phyloP scores from a whole-genome alignment of 2,113 vertebrate species.

The Cheirogaleus medius region DNA sequence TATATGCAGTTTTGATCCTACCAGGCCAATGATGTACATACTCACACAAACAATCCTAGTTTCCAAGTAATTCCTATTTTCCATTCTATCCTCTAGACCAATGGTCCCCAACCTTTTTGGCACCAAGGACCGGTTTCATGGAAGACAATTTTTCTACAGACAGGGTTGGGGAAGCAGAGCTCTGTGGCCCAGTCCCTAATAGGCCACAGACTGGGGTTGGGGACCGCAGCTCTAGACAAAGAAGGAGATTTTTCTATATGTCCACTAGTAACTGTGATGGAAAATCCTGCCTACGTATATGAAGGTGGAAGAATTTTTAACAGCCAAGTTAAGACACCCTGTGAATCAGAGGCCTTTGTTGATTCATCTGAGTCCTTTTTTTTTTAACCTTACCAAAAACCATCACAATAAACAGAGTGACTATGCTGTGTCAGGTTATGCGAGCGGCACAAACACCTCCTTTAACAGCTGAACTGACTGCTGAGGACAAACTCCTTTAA shows the following conservation, averaged over 20 bases:
- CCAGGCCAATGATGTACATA: not conserved
- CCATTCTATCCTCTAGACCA: not conserved
- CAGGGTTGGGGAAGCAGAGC: too few relatives aligned
- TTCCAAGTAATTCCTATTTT: constrained; percentile 2
- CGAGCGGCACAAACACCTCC: not conserved
- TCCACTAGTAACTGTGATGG: not conserved
- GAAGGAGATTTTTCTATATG: not conserved
- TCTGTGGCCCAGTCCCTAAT: too few relatives aligned
- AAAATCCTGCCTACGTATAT: not conserved
- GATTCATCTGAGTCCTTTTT: not conserved
- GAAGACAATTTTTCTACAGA: too few relatives aligned
- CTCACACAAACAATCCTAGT: not conserved
- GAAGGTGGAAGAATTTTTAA: not conserved
- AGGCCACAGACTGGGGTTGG: too few relatives aligned
- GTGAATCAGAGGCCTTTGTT: not conserved
- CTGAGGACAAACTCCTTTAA: not conserved
- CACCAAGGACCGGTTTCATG: too few relatives aligned
- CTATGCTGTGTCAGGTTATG: not conserved
- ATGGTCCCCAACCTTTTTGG: too few relatives aligned
- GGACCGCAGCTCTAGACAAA: not conserved
- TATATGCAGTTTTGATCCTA: not conserved
- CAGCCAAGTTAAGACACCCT: not conserved
- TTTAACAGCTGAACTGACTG: not conserved
- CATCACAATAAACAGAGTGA: constrained; percentile 12
- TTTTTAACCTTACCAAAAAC: not conserved